These are phyloP conservation scores for Lottia scabra DNA, from an alignment of 2,888 invertebrate genomes.

Conservation along the genomic window DNA sequence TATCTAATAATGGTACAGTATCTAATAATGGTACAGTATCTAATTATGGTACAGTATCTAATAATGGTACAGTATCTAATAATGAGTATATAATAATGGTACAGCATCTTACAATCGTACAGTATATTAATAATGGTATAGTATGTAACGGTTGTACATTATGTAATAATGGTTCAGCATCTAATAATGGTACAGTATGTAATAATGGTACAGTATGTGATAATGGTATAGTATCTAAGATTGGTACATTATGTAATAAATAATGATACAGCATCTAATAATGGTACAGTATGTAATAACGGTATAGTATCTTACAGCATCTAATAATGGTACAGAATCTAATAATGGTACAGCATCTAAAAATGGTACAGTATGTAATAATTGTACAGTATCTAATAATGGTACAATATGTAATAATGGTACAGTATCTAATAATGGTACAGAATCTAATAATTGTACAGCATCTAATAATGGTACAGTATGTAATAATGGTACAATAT, in stretches of 20 bases:
- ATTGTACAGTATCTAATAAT: too few species aligned
- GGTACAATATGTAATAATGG: too few species aligned
- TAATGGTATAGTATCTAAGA: conserved; percentile 90
- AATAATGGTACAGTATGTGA: conserved; percentile 81
- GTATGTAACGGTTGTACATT: too few species aligned
- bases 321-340: too few species aligned
- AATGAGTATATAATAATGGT: too few species aligned
- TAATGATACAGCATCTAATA: conserved; percentile 74
- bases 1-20: conserved; percentile 55
- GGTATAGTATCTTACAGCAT: too few species aligned
- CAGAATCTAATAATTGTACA: conserved; percentile 62
- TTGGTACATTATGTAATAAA: conserved; percentile 76
- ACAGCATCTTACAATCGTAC: conserved; percentile 77
- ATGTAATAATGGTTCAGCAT: conserved; percentile 87
- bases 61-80: conserved; percentile 80
- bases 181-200: conserved; percentile 90
- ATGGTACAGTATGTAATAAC: too few species aligned
- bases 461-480: conserved; percentile 74
- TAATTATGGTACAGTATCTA: too few species aligned
- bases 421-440: too few species aligned
- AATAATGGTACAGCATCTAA: too few species aligned
- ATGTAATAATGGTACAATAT: too few species aligned
- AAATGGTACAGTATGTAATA: too few species aligned
- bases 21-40: conserved; percentile 71
- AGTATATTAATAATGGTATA: conserved; percentile 80